Evolutionary conservation across 2,113 vertebrate species (phyloP).

Genomic region (Elanoides forficatus): DNA sequence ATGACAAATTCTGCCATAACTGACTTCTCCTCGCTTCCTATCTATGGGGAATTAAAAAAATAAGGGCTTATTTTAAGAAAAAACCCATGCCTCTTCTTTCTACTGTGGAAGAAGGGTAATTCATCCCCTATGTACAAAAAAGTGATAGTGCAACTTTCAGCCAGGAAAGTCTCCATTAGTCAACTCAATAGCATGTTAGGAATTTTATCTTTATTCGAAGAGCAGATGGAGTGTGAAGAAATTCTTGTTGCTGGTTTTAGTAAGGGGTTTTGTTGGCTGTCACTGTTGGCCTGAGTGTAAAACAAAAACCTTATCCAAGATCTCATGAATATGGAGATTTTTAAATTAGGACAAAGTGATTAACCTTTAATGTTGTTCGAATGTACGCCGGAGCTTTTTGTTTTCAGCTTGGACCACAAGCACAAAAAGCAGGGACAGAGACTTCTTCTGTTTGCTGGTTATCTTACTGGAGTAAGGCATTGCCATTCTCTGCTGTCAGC

Average conservation of each 20-base stretch:
- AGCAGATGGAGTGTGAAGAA: not conserved
- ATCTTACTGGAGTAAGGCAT: not conserved
- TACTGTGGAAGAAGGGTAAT: not conserved
- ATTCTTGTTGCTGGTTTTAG: not conserved
- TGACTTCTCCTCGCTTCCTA: not conserved
- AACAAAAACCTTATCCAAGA: not conserved
- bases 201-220: not conserved
- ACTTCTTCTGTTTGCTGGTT: not conserved
- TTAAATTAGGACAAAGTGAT: not conserved
- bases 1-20: not conserved
- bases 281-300: not conserved
- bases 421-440: not conserved
- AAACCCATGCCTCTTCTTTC: fast-evolving
- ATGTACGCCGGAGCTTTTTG: not conserved
- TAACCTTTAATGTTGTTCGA: not conserved
- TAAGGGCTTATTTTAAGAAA: not conserved
- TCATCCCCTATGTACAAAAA: not conserved
- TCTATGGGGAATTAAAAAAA: not conserved
- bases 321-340: not conserved
- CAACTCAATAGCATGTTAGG: not conserved
- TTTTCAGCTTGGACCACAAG: not conserved
- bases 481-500: not conserved
- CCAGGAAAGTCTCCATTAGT: not conserved
- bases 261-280: not conserved
- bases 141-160: not conserved